Evolutionary conservation across 2,888 invertebrate genomes (phyloP), one percentile per base, ranked within the genome.

Genomic region (Synanthedon vespiformis): DNA sequence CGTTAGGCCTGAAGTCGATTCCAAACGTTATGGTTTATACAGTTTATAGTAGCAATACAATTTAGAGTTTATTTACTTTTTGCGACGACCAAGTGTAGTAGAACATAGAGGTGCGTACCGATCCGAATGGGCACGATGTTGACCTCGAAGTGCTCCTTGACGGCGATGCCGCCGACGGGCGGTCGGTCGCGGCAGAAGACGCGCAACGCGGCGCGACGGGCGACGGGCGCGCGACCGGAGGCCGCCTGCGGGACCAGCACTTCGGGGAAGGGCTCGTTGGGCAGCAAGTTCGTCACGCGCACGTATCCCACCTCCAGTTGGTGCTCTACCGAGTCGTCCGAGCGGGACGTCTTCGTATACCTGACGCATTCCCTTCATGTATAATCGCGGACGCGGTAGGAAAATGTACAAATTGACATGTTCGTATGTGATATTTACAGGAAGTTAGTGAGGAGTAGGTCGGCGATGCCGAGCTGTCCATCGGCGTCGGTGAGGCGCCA

Each of bases 141-240:
- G 59, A 99, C 97, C 88, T 99, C 99, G 77, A 99, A 98, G 82
- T 98, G 98, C 73, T 99, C 99, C 77, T 99, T 99, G 12, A 99
- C 97, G 0, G 97, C 95, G 63, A 99, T 99, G 2, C 99, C 99
- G n/a, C 98, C 98, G 5, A 99, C 99, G 0, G 97, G 98, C 49
- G 97, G 96, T 61, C 95, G 94, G 82, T 99, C 99, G 55, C 98
- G 90, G 64, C 99, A 98, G 81, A 98, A 96, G 50, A 99, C 94
- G 58, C 99, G 90, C 58, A 99, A 83, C 16, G 98, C 96, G 68
- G 97, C 92, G 81, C 96, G 95, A 44, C 96, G 91, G 55, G 97
- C 97, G 34, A 97, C 93, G 0, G 97, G 97, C 89, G 96, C 96
- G 52, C 95, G 94, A 6, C 92, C 93, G 11, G 77, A 76, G 55